Conservation (phyloP, 2,888 invertebrate genomes). For the Pandemis corylana region DNA sequence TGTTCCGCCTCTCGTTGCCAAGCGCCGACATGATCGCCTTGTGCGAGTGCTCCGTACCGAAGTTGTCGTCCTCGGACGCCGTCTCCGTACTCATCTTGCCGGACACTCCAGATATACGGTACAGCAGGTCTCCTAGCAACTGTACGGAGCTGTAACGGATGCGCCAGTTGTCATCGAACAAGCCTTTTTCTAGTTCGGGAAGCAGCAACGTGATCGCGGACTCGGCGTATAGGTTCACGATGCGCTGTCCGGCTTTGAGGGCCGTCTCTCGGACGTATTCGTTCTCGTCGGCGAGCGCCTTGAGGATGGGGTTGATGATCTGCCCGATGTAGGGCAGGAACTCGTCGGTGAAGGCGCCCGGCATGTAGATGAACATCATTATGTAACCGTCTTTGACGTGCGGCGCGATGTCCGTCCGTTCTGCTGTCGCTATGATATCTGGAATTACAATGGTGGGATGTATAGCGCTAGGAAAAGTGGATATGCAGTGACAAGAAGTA, state of each 20-base stretch:
- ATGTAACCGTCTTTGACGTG: conserved; percentile 99
- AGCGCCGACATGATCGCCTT: conserved; percentile 94
- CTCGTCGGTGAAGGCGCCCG: conserved; percentile 97
- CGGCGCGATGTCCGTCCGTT: conserved; percentile 96
- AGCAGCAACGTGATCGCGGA: conserved; percentile 96
- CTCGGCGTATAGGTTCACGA: conserved; percentile 98
- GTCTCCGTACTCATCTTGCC: conserved; percentile 99
- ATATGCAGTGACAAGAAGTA: too few species aligned
- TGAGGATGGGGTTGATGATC: conserved; percentile 98
- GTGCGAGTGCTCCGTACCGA: conserved; percentile 98
- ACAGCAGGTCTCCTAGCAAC: conserved; percentile 96
- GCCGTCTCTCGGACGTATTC: conserved; percentile 99
- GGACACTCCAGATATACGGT: conserved; percentile 98
- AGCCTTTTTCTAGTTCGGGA: conserved; percentile 96
- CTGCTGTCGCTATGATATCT: conserved; percentile 97
- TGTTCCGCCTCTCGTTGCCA: conserved; percentile 95
- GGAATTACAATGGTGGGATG: conserved; percentile 35
- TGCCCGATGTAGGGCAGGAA: conserved; percentile 98
- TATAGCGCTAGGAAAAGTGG: background rate
- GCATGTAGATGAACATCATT: conserved; percentile 99
- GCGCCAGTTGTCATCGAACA: conserved; percentile 99
- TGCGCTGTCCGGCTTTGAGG: conserved; percentile 97
- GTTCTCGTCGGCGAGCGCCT: conserved; percentile 99
- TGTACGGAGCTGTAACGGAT: conserved; percentile 98
- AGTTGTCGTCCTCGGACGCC: conserved; percentile 99